These are phyloP conservation scores for Eupelmus urozonus DNA, from an alignment of 2,888 invertebrate genomes.

Conservation along the genomic window DNA sequence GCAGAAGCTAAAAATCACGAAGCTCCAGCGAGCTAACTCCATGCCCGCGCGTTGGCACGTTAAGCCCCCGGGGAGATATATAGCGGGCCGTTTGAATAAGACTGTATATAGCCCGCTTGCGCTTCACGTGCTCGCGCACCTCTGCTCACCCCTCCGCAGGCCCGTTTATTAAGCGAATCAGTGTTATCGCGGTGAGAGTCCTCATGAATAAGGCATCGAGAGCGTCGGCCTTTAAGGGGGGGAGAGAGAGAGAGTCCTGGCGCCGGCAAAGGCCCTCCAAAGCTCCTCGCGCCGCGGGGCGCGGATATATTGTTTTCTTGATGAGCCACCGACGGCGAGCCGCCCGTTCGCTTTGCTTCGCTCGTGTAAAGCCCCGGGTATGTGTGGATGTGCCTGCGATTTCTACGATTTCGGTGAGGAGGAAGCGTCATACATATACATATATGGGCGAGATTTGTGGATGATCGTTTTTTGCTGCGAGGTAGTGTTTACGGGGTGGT, in stretches of 20 bases:
- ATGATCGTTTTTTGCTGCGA: too few relatives aligned
- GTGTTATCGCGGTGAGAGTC: conserved; percentile 76
- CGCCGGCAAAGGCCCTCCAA: conserved; percentile 68
- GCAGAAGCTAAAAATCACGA: neutral
- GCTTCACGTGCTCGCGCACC: neutral
- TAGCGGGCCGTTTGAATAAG: conserved; percentile 71
- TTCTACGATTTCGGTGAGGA: neutral
- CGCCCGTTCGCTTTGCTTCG: neutral
- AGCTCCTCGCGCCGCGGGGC: conserved; percentile 74
- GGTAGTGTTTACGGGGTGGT: too few relatives aligned
- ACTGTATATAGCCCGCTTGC: conserved; percentile 29
- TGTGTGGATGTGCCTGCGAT: neutral
- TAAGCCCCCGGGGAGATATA: conserved; percentile 74
- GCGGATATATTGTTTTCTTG: conserved; percentile 77
- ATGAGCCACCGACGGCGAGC: conserved; percentile 66
- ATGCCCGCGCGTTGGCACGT: conserved; percentile 67
- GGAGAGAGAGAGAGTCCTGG: conserved; percentile 61
- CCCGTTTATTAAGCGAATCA: conserved; percentile 77
- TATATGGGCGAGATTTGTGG: neutral
- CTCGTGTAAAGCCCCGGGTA: too few relatives aligned
- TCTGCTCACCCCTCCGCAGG: conserved; percentile 51
- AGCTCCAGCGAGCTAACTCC: too few relatives aligned
- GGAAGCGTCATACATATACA: conserved; percentile 11
- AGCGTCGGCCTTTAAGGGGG: conserved; percentile 55
- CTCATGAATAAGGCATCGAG: conserved; percentile 77